Evolutionary conservation across 2,888 invertebrate genomes (phyloP).

Genomic region (Cephus pulcher): DNA sequence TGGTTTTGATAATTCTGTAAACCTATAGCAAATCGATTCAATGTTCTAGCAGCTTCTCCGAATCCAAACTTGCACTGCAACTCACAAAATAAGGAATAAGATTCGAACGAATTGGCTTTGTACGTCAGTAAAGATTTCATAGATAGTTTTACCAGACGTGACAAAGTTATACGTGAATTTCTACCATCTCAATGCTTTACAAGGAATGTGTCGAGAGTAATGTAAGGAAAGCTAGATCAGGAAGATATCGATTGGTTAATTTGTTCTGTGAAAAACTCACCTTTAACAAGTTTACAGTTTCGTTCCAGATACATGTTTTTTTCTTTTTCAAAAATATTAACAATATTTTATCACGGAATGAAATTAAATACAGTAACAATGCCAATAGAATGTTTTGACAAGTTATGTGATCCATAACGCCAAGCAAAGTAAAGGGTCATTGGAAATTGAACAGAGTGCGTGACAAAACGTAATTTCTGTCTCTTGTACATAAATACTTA

Average conservation of each 20-base stretch:
- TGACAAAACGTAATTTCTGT: not conserved
- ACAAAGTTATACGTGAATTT: no score
- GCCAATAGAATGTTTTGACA: no score
- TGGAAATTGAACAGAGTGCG: not conserved
- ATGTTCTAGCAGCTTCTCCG: not conserved
- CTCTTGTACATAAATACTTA: not conserved
- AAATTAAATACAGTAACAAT: not conserved
- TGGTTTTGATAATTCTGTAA: not conserved
- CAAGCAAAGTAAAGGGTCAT: not conserved
- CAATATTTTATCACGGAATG: not conserved
- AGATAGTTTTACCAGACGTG: not conserved
- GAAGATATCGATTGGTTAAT: no score
- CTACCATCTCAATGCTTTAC: not conserved
- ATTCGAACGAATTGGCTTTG: not conserved
- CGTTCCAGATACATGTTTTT: not conserved
- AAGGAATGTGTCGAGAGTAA: not conserved
- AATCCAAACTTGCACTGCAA: not conserved
- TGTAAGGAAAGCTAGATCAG: not conserved
- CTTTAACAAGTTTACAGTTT: no score
- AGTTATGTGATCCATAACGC: no score
- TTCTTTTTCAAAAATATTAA: not conserved
- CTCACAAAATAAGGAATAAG: not conserved
- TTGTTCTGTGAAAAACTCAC: no score
- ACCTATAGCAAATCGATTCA: not conserved
- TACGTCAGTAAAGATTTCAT: not conserved